A percentile compares a stretch with the other conserved stretches of the same genome.
Conservation (phyloP, 1,140 invertebrate species). For the Galleria mellonella region DNA sequence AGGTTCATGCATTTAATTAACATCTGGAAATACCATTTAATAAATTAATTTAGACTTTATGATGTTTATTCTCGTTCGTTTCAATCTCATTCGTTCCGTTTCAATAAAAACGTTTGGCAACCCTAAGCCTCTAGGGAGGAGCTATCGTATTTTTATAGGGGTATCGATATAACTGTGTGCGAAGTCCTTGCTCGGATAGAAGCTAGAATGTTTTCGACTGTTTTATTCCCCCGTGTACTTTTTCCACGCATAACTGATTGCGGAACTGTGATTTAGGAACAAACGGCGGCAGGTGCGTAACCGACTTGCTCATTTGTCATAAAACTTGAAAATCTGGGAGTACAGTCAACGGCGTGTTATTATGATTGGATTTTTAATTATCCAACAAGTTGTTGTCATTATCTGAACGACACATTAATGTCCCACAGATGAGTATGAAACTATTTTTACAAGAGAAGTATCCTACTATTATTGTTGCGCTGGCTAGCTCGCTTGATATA, state of each 20-base stretch:
- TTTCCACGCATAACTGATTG: constrained; percentile 16
- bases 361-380: neutral
- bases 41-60: too few species aligned
- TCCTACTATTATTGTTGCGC: too few species aligned
- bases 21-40: too few species aligned
- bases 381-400: too few species aligned
- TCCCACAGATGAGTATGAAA: too few species aligned
- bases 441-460: too few species aligned
- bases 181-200: constrained; percentile 2
- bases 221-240: constrained; percentile 13
- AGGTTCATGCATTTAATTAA: too few species aligned
- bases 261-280: constrained; percentile 6
- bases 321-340: neutral
- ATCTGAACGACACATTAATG: too few species aligned
- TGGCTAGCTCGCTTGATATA: too few species aligned
- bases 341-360: neutral
- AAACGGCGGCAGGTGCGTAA: neutral
- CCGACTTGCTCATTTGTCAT: constrained; percentile 8
- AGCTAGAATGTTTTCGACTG: constrained; percentile 12
- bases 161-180: constrained; percentile 5
- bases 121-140: constrained; percentile 15
- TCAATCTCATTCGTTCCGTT: too few species aligned
- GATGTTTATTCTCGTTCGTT: too few species aligned
- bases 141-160: constrained; percentile 20
- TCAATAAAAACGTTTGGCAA: too few species aligned